Evolutionary conservation across 1,140 invertebrate genomes (phyloP).

Genomic region (Nasonia giraulti): DNA sequence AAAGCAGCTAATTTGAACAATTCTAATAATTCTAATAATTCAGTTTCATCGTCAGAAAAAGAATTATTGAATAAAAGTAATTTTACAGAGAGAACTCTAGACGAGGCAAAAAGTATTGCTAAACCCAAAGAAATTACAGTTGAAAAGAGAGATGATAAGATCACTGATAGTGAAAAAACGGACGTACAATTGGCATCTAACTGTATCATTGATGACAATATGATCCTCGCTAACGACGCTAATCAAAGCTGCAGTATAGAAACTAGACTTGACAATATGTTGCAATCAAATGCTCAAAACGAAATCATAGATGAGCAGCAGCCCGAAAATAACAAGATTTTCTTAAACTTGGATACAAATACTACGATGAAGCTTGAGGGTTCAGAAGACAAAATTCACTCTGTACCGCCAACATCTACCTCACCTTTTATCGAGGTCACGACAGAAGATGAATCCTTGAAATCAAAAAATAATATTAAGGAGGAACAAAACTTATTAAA

Average conservation of each 20-base stretch:
- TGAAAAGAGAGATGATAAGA: constrained; percentile 36
- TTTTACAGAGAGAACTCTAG: constrained; percentile 28
- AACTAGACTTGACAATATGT: constrained; percentile 63
- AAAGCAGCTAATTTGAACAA: constrained; percentile 20
- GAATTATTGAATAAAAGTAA: constrained; percentile 14
- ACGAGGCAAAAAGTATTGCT: constrained; percentile 25
- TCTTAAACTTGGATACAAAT: constrained; percentile 72
- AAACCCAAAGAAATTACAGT: constrained; percentile 53
- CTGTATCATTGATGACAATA: constrained; percentile 54
- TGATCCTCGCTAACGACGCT: constrained; percentile 46
- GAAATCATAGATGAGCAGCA: constrained; percentile 56
- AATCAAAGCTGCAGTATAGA: constrained; percentile 65
- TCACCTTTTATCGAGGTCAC: constrained; percentile 22
- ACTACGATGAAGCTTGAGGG: constrained; percentile 68
- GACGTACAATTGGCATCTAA: constrained; percentile 34
- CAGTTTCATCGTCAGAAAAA: constrained; percentile 33
- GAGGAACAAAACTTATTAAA: constrained; percentile 69
- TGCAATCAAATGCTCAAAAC: constrained; percentile 57
- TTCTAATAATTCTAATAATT: background rate
- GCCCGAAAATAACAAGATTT: constrained; percentile 67
- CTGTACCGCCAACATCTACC: constrained; percentile 25
- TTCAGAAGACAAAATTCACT: constrained; percentile 31
- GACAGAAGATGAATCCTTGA: constrained; percentile 50
- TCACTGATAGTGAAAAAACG: background rate
- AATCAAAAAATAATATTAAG: constrained; percentile 58